Percentiles rank a stretch among this genome's conserved stretches.
phyloP scores from a whole-genome alignment of 2,888 invertebrate genomes.

The Ornithoptera alexandrae region DNA sequence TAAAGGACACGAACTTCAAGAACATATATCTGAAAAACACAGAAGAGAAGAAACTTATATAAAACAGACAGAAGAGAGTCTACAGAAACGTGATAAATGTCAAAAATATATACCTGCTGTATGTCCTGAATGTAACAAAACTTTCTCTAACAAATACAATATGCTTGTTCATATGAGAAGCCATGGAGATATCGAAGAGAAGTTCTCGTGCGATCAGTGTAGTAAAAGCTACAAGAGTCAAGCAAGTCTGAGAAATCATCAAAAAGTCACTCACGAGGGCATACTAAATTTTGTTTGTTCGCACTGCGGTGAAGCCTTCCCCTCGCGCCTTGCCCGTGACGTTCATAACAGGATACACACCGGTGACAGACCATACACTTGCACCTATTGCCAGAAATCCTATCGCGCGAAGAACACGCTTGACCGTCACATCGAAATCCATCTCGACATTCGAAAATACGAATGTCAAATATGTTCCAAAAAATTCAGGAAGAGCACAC shows the following conservation, averaged over 20 bases:
- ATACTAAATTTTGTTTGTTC: conserved; percentile 62
- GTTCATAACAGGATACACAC: conserved; percentile 68
- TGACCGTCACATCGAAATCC: conserved; percentile 54
- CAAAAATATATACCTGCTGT: conserved; percentile 62
- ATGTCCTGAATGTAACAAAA: conserved; percentile 72
- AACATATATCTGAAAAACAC: conserved; percentile 42
- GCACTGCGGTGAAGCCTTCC: conserved; percentile 72
- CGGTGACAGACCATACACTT: conserved; percentile 67
- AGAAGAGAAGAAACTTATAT: background rate
- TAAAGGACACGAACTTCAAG: conserved; percentile 34
- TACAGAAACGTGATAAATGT: conserved; percentile 38
- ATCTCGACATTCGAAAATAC: conserved; percentile 53
- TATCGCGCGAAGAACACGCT: conserved; percentile 58
- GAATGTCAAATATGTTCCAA: conserved; percentile 56
- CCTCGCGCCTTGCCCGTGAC: conserved; percentile 59
- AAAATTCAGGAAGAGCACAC: conserved; percentile 59
- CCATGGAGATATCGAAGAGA: conserved; percentile 46
- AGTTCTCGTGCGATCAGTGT: conserved; percentile 64
- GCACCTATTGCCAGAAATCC: conserved; percentile 60
- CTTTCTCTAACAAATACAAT: conserved; percentile 73
- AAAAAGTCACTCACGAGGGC: conserved; percentile 63
- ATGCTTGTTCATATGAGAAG: conserved; percentile 67
- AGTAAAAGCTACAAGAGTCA: conserved; percentile 64
- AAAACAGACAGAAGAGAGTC: too few species aligned
- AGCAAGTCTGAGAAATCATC: conserved; percentile 67